Evolutionary conservation across 2,888 invertebrate genomes (phyloP), one percentile per base, ranked within the genome.

Genomic region (Tenodera sinensis): DNA sequence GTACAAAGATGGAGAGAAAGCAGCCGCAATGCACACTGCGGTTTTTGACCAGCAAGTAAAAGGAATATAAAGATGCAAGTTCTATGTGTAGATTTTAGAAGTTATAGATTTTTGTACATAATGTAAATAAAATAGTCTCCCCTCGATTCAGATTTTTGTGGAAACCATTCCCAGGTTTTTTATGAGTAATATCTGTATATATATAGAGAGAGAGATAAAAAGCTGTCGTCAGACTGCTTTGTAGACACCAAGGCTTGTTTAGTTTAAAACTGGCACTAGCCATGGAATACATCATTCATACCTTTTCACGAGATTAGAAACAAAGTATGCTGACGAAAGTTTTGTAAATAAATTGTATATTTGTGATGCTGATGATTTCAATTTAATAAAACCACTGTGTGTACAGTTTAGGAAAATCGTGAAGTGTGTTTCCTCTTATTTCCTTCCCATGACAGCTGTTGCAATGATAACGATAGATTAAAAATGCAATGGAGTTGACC

Each of bases 271-370:
- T 71, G 54, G 54, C 54, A 20, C 6, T 71, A 71, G 54, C 54
- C 54, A 20, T 71, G 15, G 25, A 71, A 71, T 71, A 71, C 54
- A 71, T 54, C 14, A 54, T 71, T 71, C 54, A 71, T 71, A 71
- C 54, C 54, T 71, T 71, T 71, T 71, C 84, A 42, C 12, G 14
- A 85, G 47, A 85, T 47, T 85, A 34, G 54, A 85, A 85, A 85
- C n/a, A 47, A 85, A 85, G 28, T 12, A 54, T 71, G 30, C 34
- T 71, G 28, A 71, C 71, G 42, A 12, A 83, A 27, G 83, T 89
- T 89, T 89, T 89, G 86, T 87, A 89, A 86, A 89, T 85, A 83
- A 89, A 84, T 89, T 85, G 86, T 89, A 89, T 89, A 85, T 89
- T 89, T 89, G 85, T 89, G 83, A 87, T 42, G 82, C 30, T 34